Evolutionary conservation across 2,888 invertebrate species (phyloP), one percentile per base, ranked within the genome.

Genomic region (Synanthedon formicaeformis): DNA sequence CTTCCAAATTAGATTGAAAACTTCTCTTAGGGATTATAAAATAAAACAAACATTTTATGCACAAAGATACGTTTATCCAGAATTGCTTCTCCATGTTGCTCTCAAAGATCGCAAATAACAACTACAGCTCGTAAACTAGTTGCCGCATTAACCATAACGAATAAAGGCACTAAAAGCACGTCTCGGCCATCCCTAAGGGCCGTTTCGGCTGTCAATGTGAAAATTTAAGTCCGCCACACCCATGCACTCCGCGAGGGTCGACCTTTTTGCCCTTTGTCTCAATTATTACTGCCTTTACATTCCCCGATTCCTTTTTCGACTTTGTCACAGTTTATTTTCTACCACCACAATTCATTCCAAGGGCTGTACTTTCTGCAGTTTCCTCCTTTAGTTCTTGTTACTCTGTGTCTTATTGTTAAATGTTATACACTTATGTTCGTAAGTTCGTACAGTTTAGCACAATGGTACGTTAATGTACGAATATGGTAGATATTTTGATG

Each of bases 121-220:
- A 48, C 78, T 76, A 73, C 69, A 64, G 70, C 73, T 81, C 86
- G 80, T 86, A 86, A 87, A 85, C 82, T 78, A 84, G 78, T 75
- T 77, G 78, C 73, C 76, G 73, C 85, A 87, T 85, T 85, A 84
- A 78, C 85, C 81, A 83, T 85, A 83, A 83, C 84, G 86, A 84
- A 86, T 86, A 86, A 86, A 86, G 80, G 86, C 77, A 81, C 83
- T 86, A 85, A 86, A 81, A 85, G 85, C 81, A 79, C 74, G 80
- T 75, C 78, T 73, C 72, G 69, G 57, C 67, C 67, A 76, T 85
- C 86, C 86, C 86, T 78, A 56, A 73, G 78, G 86, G 86, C 84
- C 77, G 78, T 87, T 87, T 84, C 78, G 81, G 78, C 87, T 86
- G 87, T 87, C 87, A 87, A 86, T 87, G 86, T 74, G 84, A 80